phyloP scores from a whole-genome alignment of 2,797 vertebrate species.

The Arctocebus calabarensis region DNA sequence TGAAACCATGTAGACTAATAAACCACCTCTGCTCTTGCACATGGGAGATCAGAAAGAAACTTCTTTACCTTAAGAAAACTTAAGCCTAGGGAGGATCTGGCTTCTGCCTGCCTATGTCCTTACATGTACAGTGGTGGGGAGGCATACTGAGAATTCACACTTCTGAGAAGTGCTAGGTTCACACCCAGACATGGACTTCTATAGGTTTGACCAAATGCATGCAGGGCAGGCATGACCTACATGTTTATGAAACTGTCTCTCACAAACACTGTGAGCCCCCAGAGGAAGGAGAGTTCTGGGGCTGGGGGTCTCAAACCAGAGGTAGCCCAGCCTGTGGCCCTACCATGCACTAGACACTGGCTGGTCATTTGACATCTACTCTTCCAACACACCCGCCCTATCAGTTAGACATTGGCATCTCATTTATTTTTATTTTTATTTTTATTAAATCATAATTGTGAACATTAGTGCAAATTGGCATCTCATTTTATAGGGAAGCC shows the following conservation, averaged over 20 bases:
- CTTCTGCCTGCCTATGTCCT: not conserved
- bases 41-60: conserved; percentile 67
- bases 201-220: not conserved
- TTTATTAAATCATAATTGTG: too few species aligned
- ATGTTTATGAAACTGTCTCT: not conserved
- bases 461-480: too few species aligned
- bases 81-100: conserved; percentile 46
- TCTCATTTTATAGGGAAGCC: too few species aligned
- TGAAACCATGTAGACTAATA: conserved; percentile 64
- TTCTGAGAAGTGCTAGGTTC: not conserved
- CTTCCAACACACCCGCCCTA: accelerated
- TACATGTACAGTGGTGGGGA: not conserved
- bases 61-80: conserved; percentile 65
- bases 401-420: accelerated
- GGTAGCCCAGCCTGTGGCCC: accelerated
- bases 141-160: not conserved
- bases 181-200: not conserved
- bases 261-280: not conserved
- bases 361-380: not conserved
- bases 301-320: not conserved
- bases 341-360: not conserved
- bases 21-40: conserved; percentile 68
- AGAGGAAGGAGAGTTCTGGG: not conserved
- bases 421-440: too few species aligned
- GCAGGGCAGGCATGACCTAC: accelerated